phyloP scores from a whole-genome alignment of 2,888 invertebrate genomes.

The Spilosoma lubricipeda region DNA sequence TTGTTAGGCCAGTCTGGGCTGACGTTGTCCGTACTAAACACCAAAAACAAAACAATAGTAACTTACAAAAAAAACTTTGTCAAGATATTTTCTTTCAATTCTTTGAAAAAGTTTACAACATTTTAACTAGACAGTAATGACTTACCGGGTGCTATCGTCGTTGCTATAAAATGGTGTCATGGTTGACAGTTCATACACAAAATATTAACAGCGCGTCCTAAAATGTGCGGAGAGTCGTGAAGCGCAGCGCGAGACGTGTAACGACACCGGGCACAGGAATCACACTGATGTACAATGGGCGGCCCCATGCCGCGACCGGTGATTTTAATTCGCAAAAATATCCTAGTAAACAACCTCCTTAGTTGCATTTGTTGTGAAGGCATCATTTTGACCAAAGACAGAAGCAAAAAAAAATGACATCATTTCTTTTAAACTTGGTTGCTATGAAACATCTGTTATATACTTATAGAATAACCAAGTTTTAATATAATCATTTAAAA shows the following conservation, averaged over 20 bases:
- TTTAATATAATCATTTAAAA: neutral
- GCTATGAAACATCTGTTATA: neutral
- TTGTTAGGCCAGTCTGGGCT: too few species aligned
- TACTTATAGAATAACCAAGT: neutral
- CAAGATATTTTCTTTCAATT: neutral
- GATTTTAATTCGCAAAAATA: slow-evolving; percentile 13
- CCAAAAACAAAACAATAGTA: neutral
- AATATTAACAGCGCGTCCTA: slow-evolving; percentile 24
- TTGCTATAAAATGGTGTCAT: slow-evolving; percentile 36
- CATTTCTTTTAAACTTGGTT: neutral
- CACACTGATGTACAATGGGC: slow-evolving; percentile 44
- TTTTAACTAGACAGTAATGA: slow-evolving; percentile 15
- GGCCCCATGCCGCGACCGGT: slow-evolving; percentile 13
- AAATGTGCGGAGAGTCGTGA: slow-evolving; percentile 26
- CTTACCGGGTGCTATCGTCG: slow-evolving; percentile 41
- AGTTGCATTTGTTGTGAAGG: neutral
- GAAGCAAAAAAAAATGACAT: neutral
- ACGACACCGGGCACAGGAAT: slow-evolving; percentile 35
- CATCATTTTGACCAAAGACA: neutral
- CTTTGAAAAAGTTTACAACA: slow-evolving; percentile 25
- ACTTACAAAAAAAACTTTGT: neutral
- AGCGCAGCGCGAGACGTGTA: slow-evolving; percentile 39
- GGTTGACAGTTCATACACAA: slow-evolving; percentile 40
- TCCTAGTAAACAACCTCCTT: slow-evolving; percentile 24
- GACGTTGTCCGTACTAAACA: too few species aligned